Base-by-base conservation (phyloP, 2,113 vertebrate genomes). In the Crotalus helleri region DNA sequence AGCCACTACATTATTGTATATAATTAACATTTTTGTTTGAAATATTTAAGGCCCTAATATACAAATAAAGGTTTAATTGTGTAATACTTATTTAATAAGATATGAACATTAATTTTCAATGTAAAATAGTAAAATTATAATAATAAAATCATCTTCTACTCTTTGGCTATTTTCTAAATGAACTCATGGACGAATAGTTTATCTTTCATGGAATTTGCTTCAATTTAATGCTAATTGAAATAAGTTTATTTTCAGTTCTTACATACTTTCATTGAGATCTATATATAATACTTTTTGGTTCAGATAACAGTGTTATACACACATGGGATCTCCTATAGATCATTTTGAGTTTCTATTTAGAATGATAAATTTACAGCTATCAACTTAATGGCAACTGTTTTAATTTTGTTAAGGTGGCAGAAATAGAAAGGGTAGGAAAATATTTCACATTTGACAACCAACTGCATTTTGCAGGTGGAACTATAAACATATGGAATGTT, bases 121-220 rank as follows among this genome's bases (percentile, higher is more conserved):
- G 55, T 90, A 53, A 90, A 64, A 49, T 4, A 90, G 46, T 61
- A 54, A 4, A 90, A 46, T 29, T 44, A 49, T 87, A 86, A 93
- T 59, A 93, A 93, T 81, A 81, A 90, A 87, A 74, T 54, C 29
- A 13, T 87, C 0, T 24, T 17, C 4, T 61, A 12, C 39, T 61
- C 11, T 64, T 86, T 90, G 46, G 44, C 23, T 61, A 39, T 93
- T 90, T 90, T 90, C 49, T 92, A 26, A 92, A 89, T 90, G 46
- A 86, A 11, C 12, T 53, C 19, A 90, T 93, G 13, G 51, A 54
- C 0, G 2, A 81, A 69, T 15, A 69, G 49, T 69, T 92, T 92
- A 33, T 59, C 26, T 51, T 46, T 58, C n/a, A 49, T n/a, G 26
- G 23, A 49, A 86, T 81, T 44, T 44, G 39, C 33, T 46, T 33